Evolutionary conservation across 2,888 invertebrate genomes (phyloP).

Genomic region (Heliconius erato): DNA sequence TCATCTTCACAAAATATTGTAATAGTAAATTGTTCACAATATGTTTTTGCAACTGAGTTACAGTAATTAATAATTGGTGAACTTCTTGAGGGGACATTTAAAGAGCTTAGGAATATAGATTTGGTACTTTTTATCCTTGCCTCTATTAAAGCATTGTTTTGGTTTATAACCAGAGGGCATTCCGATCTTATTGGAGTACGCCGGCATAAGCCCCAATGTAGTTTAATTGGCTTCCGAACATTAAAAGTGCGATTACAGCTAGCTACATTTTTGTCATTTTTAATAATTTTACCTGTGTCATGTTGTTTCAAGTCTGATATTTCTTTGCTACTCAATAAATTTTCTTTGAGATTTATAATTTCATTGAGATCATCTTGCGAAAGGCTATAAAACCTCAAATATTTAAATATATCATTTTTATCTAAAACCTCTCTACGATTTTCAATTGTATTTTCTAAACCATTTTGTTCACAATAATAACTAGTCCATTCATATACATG

Average conservation of each 20-base stretch:
- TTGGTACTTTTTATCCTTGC: conserved; percentile 76
- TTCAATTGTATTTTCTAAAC: conserved; percentile 69
- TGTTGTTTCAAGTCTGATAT: conserved; percentile 47
- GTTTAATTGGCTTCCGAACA: conserved; percentile 67
- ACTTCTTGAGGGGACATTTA: conserved; percentile 79
- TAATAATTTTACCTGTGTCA: conserved; percentile 44
- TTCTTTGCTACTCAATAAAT: conserved; percentile 66
- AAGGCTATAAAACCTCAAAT: conserved; percentile 78
- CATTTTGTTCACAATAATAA: conserved; percentile 79
- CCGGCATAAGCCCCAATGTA: conserved; percentile 76
- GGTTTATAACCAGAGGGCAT: conserved; percentile 74
- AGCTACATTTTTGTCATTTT: conserved; percentile 53
- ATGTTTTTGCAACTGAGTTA: conserved; percentile 67
- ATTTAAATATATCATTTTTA: conserved; percentile 74
- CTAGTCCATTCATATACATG: conserved; percentile 85
- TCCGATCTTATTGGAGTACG: conserved; percentile 74
- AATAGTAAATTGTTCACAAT: conserved; percentile 76
- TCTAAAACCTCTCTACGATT: conserved; percentile 77
- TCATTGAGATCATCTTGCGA: conserved; percentile 73
- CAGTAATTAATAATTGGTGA: conserved; percentile 72
- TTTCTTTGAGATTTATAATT: conserved; percentile 66
- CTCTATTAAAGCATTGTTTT: conserved; percentile 67
- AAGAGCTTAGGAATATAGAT: conserved; percentile 78
- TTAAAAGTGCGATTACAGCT: conserved; percentile 52
- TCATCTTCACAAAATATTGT: conserved; percentile 71